phyloP scores from a whole-genome alignment of 2,888 invertebrate genomes.

The Sesia bembeciformis region DNA sequence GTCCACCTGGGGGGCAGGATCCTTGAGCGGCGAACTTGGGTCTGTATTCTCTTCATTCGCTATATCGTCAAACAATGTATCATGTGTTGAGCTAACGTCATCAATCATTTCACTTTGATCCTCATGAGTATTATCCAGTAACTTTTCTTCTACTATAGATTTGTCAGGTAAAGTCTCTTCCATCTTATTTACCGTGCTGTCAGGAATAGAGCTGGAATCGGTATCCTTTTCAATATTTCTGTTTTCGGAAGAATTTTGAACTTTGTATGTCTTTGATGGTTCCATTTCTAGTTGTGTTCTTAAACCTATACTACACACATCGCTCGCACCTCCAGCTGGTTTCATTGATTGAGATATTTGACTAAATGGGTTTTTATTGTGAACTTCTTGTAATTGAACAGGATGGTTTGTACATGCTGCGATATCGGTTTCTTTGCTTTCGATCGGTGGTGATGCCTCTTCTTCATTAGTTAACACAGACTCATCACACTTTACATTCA shows the following conservation, averaged over 20 bases:
- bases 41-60: background rate
- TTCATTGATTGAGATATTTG: background rate
- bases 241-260: background rate
- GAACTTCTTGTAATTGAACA: background rate
- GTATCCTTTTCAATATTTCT: conserved; percentile 7
- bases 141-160: conserved; percentile 13
- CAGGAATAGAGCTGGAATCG: conserved; percentile 33
- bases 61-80: conserved; percentile 3
- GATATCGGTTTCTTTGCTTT: too few relatives aligned
- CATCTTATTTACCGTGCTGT: conserved; percentile 44
- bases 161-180: conserved; percentile 13
- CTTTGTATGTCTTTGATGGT: background rate
- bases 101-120: conserved; percentile 30
- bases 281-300: background rate
- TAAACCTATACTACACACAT: background rate
- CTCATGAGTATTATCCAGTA: conserved; percentile 45
- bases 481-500: background rate
- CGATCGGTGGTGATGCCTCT: background rate
- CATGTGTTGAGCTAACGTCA: conserved; percentile 38
- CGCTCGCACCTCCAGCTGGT: background rate
- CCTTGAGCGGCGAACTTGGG: conserved; percentile 10
- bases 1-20: conserved; percentile 18
- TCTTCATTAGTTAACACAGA: background rate
- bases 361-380: background rate
- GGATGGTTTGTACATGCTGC: too few relatives aligned